Percentiles rank a stretch among this genome's conserved stretches.
These are phyloP conservation scores for Geococcyx californianus DNA, from an alignment of 2,113 vertebrate genomes.

Conservation along the genomic window DNA sequence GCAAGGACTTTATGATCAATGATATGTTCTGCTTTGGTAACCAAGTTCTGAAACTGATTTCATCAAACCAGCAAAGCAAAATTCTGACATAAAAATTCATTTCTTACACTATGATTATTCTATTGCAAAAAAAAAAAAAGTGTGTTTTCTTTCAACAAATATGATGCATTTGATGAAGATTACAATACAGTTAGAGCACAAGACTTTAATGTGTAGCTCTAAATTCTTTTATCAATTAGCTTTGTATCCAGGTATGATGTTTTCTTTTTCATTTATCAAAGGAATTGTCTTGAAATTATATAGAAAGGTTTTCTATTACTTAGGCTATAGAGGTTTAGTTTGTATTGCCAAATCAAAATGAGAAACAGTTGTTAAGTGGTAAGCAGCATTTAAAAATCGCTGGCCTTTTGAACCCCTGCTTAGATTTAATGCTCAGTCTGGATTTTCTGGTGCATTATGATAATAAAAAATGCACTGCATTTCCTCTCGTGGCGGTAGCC, in stretches of 20 bases:
- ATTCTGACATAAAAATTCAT: neutral
- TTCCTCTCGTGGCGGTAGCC: neutral
- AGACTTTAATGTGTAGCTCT: neutral
- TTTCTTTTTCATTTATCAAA: neutral
- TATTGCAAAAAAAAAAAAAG: neutral
- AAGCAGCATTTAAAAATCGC: neutral
- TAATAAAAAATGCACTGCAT: conserved; percentile 18
- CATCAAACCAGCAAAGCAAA: neutral
- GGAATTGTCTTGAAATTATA: neutral
- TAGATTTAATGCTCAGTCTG: neutral
- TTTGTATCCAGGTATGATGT: neutral
- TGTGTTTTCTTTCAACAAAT: neutral
- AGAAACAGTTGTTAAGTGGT: conserved; percentile 32
- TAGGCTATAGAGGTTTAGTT: neutral
- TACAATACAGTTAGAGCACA: neutral
- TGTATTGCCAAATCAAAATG: conserved; percentile 9
- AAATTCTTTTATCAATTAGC: neutral
- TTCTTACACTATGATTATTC: neutral
- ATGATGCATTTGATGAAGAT: neutral
- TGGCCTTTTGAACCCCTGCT: conserved; percentile 2
- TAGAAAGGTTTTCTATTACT: neutral
- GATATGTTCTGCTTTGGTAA: neutral
- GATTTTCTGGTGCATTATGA: conserved; percentile 37
- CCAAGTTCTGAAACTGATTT: neutral
- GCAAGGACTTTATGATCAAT: neutral